These are phyloP conservation scores for Mastigias papua DNA, from an alignment of 30 jellyfish, hydroid and myxozoan genomes.

Conservation along the genomic window DNA sequence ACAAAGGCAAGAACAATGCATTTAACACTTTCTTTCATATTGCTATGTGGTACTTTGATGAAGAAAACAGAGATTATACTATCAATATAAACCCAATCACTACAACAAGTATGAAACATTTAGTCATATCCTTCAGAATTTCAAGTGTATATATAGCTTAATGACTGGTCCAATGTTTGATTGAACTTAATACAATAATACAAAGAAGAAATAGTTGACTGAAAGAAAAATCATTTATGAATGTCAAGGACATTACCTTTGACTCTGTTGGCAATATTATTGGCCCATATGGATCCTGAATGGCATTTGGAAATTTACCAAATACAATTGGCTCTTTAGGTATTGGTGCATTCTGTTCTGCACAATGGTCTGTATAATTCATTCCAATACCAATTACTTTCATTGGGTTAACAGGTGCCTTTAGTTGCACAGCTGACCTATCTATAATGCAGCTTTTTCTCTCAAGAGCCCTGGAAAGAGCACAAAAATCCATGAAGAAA, in stretches of 20 bases:
- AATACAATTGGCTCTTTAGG: conserved; percentile 90
- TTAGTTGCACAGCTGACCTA: conserved; percentile 49
- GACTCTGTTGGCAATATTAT: conserved; percentile 74
- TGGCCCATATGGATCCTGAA: conserved; percentile 85
- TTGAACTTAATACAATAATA: no score
- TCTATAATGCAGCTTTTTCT: conserved; percentile 31
- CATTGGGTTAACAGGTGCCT: conserved; percentile 83
- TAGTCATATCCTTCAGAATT: no score
- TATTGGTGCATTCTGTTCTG: conserved; percentile 84
- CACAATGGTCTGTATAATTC: conserved; percentile 92
- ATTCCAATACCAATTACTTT: conserved; percentile 94
- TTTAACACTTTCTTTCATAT: no score
- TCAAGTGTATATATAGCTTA: no score
- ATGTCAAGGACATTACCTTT: conserved; percentile 66
- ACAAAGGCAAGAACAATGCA: no score
- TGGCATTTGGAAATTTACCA: conserved; percentile 75
- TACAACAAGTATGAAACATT: not conserved
- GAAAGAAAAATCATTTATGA: no score
- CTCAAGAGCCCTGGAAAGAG: conserved; percentile 69
- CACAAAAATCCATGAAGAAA: not conserved
- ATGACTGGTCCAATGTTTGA: no score
- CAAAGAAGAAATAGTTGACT: no score
- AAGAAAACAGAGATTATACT: no score
- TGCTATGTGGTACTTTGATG: no score
- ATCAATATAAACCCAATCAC: no score